Evolutionary conservation across 1,140 invertebrate genomes (phyloP).

Genomic region (Diploscapter pachys): DNA sequence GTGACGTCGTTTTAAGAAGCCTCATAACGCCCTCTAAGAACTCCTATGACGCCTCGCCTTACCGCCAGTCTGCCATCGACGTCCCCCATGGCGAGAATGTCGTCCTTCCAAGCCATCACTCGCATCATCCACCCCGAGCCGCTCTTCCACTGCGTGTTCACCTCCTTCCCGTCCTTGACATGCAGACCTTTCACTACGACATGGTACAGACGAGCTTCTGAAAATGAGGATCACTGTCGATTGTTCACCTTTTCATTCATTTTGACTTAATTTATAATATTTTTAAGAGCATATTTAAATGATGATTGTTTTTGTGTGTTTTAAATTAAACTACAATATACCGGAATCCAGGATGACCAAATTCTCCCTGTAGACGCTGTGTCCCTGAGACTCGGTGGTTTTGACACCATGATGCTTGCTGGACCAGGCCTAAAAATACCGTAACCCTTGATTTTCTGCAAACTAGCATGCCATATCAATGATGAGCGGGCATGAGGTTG

Average conservation of each 20-base stretch:
- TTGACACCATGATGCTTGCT: conserved; percentile 51
- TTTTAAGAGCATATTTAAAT: not conserved
- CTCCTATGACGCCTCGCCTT: not conserved
- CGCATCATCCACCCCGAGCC: conserved; percentile 43
- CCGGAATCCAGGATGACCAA: conserved; percentile 54
- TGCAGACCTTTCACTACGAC: conserved; percentile 58
- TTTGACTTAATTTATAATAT: no score
- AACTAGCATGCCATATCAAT: conserved; percentile 51
- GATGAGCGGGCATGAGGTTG: conserved; percentile 52
- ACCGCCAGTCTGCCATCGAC: conserved; percentile 43
- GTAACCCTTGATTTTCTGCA: not conserved
- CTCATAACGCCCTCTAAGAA: no score
- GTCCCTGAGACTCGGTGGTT: conserved; percentile 38
- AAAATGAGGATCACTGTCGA: not conserved
- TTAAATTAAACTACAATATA: not conserved
- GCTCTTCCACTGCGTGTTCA: conserved; percentile 57
- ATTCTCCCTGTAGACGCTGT: conserved; percentile 52
- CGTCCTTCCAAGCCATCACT: conserved; percentile 58
- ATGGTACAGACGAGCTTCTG: conserved; percentile 55
- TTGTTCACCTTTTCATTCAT: no score
- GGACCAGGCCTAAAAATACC: conserved; percentile 45
- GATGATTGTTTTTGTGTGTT: not conserved
- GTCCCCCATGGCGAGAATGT: conserved; percentile 56
- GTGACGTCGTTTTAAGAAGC: no score
- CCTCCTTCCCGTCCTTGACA: conserved; percentile 56